Evolutionary conservation across 2,888 invertebrate species (phyloP), one percentile per base, ranked within the genome.

Genomic region (Lasioglossum morio): DNA sequence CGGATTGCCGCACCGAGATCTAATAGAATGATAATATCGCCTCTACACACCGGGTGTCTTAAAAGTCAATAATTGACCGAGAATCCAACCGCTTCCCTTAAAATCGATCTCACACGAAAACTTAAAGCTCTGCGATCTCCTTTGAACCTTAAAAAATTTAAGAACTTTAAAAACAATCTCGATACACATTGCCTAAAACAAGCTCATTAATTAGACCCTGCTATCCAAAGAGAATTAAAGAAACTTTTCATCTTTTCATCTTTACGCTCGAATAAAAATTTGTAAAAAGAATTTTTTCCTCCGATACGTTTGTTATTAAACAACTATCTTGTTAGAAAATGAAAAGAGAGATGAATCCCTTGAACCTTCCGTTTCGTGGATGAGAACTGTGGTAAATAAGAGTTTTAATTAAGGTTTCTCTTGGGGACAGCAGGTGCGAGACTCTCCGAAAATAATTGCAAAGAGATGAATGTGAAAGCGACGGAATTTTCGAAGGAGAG

Each of bases 1-100:
- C 4, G 73, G 46, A 72, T 72, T 72, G 72, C 30, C 43, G 57
- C 30, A 72, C 60, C 46, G 48, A 48, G 48, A 73, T 73, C 72
- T 34, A 30, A 48, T 48, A 23, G 30, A 73, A 48, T 23, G 48
- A 73, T 30, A 34, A 46, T 72, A 46, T 72, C 27, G 10, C 46
- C 19, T 10, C 10, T 40, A 5, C 69, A 40, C n/a, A 40, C 69
- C 34, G 37, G 34, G 40, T 69, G 69, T 37, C 69, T 37, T 4
- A 1, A 8, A 34, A 69, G 12, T 37, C 23, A n/a, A 63, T 14
- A 63, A 30, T 63, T 16, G 7, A 4, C 27, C 27, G 19, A 19
- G 19, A 7, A 23, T 19, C 48, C 3, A 48, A 19, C 48, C 12
- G 1, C n/a, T 27, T 63, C 16, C 16, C 12, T 30, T 27, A 30